A percentile compares a stretch with the other conserved stretches of the same genome.
Evolutionary conservation across 2,797 vertebrate species (phyloP).

Genomic region (Microchirus variegatus): DNA sequence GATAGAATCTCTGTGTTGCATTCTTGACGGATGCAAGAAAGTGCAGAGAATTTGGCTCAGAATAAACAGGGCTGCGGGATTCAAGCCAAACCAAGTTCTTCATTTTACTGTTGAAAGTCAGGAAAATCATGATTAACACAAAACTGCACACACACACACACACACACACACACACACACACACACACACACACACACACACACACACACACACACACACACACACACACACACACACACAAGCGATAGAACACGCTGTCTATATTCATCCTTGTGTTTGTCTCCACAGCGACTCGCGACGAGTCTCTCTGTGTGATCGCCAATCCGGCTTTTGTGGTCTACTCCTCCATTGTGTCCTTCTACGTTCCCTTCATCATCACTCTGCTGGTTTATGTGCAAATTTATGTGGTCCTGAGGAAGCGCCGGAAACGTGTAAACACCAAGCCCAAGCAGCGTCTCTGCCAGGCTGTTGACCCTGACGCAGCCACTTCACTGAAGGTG

Average conservation of each 20-base stretch:
- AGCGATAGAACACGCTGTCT: not conserved
- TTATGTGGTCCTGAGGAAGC: constrained; percentile 92
- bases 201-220: too few species aligned
- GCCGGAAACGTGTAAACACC: constrained; percentile 95
- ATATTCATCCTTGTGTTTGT: constrained; percentile 39
- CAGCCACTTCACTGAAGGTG: constrained; percentile 88
- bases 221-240: too few species aligned
- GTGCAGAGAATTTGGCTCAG: too few species aligned
- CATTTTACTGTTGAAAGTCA: too few species aligned
- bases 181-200: too few species aligned
- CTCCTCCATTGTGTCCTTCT: constrained; percentile 98
- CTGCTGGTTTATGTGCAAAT: constrained; percentile 99
- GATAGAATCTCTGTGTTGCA: too few species aligned
- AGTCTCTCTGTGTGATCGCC: constrained; percentile 89
- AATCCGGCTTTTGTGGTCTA: constrained; percentile 98
- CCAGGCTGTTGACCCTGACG: constrained; percentile 75
- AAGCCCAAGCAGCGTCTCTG: constrained; percentile 89
- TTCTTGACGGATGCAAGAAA: too few species aligned
- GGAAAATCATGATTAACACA: not conserved
- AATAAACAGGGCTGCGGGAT: not conserved
- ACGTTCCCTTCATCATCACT: constrained; percentile 98
- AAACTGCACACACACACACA: not conserved
- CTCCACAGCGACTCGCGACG: constrained; percentile 90
- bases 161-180: too few species aligned
- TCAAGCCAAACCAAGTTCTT: too few species aligned